These are phyloP conservation scores for Myripristis murdjan DNA, from an alignment of 2,797 vertebrate species.

Conservation along the genomic window DNA sequence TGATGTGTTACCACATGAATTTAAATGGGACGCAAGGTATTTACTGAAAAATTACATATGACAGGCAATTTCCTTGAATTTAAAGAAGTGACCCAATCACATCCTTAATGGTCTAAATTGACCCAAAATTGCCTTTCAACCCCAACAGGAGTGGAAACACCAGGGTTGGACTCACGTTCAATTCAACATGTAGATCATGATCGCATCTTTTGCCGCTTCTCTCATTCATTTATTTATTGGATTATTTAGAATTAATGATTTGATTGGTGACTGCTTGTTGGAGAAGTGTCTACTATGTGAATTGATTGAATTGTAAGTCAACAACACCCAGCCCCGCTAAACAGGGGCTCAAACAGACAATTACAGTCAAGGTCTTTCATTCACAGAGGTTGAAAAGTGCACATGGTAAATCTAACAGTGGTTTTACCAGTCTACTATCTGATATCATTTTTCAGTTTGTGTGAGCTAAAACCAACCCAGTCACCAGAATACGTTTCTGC, in stretches of 20 bases:
- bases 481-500: no score
- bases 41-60: slow-evolving; percentile 28
- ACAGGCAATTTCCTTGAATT: slow-evolving; percentile 29
- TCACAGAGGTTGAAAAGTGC: slow-evolving; percentile 67
- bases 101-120: slow-evolving; percentile 16
- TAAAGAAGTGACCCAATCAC: neutral
- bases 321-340: neutral
- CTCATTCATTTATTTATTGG: neutral
- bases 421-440: neutral
- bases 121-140: slow-evolving; percentile 32
- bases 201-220: neutral
- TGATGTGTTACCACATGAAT: slow-evolving; percentile 19
- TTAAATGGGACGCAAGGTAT: slow-evolving; percentile 1
- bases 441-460: neutral
- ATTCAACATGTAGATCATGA: neutral
- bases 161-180: slow-evolving; percentile 14
- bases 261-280: no score
- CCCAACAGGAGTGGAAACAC: slow-evolving; percentile 24
- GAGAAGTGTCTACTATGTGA: neutral
- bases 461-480: no score
- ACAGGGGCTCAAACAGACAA: slow-evolving; percentile 31
- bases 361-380: slow-evolving; percentile 66
- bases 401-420: slow-evolving; percentile 54
- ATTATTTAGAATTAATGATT: slow-evolving; percentile 9
- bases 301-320: neutral